These are phyloP conservation scores for Anguilla obscura DNA, from an alignment of 2,797 vertebrate species.

Conservation along the genomic window DNA sequence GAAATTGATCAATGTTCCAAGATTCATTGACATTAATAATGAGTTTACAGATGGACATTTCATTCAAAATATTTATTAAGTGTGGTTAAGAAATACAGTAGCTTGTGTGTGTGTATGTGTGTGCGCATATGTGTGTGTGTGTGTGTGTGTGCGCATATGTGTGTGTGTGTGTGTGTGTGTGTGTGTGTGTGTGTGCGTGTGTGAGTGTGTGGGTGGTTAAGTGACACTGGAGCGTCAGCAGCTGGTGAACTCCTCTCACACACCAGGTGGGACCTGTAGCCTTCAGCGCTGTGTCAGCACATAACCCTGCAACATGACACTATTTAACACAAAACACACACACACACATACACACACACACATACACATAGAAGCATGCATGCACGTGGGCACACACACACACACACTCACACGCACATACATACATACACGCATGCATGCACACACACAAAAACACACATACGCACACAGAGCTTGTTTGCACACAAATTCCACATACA, in stretches of 20 bases:
- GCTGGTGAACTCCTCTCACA: constrained; percentile 53
- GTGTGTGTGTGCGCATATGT: background rate
- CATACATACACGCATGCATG: constrained; percentile 9
- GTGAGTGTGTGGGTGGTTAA: constrained; percentile 36
- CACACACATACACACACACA: constrained; percentile 21
- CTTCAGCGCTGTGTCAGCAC: constrained; percentile 69
- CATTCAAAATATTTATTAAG: constrained; percentile 10
- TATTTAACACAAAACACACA: constrained; percentile 39
- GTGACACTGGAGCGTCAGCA: constrained; percentile 63
- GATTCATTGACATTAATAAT: background rate
- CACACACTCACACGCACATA: constrained; percentile 8
- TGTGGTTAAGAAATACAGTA: constrained; percentile 34
- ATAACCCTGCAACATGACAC: constrained; percentile 69
- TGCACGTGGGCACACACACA: background rate
- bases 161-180: background rate
- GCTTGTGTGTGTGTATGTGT: constrained; percentile 9
- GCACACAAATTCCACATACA: background rate
- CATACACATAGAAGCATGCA: constrained; percentile 11
- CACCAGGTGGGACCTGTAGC: constrained; percentile 73
- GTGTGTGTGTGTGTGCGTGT: background rate
- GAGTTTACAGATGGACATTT: background rate
- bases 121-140: constrained; percentile 22
- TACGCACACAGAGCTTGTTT: background rate
- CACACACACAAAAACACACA: background rate
- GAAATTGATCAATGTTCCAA: background rate